These are phyloP conservation scores for Ischnura elegans DNA, from an alignment of 2,888 invertebrate species.

Conservation along the genomic window DNA sequence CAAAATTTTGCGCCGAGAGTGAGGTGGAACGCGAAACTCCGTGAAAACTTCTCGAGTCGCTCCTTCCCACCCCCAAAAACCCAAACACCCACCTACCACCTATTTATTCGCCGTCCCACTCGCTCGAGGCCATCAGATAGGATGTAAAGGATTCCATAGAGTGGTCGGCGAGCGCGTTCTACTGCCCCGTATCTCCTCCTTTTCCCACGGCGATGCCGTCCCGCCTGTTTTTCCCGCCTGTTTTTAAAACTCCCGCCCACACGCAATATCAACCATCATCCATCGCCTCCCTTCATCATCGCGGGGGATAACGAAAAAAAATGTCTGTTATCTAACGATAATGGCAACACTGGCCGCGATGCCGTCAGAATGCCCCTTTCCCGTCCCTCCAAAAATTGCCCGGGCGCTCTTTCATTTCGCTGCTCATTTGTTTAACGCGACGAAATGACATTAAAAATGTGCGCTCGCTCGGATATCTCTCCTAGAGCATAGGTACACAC, in stretches of 20 bases:
- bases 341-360: neutral
- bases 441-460: neutral
- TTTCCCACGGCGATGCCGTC: too few relatives aligned
- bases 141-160: neutral
- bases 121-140: neutral
- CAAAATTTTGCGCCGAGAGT: neutral
- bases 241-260: neutral
- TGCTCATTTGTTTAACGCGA: constrained; percentile 3
- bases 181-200: too few relatives aligned
- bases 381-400: neutral
- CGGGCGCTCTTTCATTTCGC: neutral
- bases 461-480: neutral
- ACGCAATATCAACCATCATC: neutral
- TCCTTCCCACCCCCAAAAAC: neutral
- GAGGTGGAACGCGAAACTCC: neutral
- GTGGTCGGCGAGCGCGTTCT: neutral
- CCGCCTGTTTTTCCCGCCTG: neutral
- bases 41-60: neutral
- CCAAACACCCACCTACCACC: too few relatives aligned
- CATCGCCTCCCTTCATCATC: neutral
- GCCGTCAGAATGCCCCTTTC: neutral
- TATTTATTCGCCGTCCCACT: too few relatives aligned
- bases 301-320: neutral
- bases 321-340: neutral
- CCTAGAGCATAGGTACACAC: neutral